phyloP scores from a whole-genome alignment of 1,140 invertebrate genomes.

The Drosophila busckii region DNA sequence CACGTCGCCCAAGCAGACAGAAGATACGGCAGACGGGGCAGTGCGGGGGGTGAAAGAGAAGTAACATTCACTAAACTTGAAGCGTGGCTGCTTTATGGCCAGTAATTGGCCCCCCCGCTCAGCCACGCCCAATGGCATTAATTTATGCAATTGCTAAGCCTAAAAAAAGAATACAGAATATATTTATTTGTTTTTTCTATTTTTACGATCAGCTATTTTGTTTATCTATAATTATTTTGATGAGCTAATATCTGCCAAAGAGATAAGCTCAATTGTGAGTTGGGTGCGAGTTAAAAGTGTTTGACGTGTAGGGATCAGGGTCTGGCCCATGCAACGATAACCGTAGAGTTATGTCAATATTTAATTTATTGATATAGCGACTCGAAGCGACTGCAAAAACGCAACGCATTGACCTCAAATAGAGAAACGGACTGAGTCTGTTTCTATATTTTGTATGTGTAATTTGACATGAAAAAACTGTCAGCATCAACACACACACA shows the following conservation, averaged over 20 bases:
- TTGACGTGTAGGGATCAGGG: neutral
- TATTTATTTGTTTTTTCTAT: constrained; percentile 1
- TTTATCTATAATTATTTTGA: constrained; percentile 33
- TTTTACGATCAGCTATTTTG: neutral
- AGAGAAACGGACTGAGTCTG: neutral
- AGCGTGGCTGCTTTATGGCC: constrained; percentile 29
- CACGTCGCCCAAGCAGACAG: constrained; percentile 40
- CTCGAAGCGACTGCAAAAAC: neutral
- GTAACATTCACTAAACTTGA: constrained; percentile 16
- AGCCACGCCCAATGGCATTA: too few relatives aligned
- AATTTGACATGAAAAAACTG: constrained; percentile 22
- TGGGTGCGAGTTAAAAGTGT: constrained; percentile 7
- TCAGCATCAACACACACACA: constrained; percentile 26
- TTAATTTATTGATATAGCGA: constrained; percentile 56
- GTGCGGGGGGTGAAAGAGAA: neutral
- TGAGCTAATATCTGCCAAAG: constrained; percentile 52
- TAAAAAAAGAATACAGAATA: too few relatives aligned
- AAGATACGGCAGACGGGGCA: neutral
- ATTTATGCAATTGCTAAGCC: constrained; percentile 41
- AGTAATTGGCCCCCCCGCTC: constrained; percentile 1
- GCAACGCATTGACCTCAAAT: constrained; percentile 28
- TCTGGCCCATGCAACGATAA: too few relatives aligned
- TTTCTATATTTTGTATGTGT: neutral
- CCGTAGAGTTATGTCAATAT: constrained; percentile 65
- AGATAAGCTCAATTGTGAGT: constrained; percentile 41